Conservation (phyloP, 2,888 invertebrate genomes). For the Rhaphigaster nebulosa region DNA sequence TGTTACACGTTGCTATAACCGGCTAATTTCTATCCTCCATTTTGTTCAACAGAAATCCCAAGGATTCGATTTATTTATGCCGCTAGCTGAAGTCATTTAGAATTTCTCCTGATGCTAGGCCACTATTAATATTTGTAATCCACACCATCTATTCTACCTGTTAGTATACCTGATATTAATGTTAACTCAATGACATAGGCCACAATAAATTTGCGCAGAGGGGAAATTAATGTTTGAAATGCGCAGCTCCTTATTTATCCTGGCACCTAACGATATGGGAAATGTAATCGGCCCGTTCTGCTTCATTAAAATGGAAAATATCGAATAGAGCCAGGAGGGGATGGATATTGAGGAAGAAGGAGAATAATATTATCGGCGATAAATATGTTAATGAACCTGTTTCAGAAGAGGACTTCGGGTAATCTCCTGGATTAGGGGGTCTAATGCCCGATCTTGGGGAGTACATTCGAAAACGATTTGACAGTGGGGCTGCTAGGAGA, state of each 20-base stretch:
- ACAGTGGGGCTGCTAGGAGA: conserved; percentile 41
- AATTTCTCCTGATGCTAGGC: background rate
- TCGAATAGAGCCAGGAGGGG: conserved; percentile 54
- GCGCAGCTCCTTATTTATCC: conserved; percentile 30
- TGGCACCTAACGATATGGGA: conserved; percentile 45
- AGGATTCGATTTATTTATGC: conserved; percentile 11
- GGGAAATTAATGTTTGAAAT: conserved; percentile 37
- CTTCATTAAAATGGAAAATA: conserved; percentile 63
- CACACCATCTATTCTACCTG: conserved; percentile 8
- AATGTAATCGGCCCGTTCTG: conserved; percentile 60
- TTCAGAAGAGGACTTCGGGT: conserved; percentile 41
- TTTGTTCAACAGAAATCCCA: conserved; percentile 14
- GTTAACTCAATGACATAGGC: background rate
- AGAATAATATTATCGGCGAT: conserved; percentile 38
- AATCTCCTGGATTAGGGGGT: conserved; percentile 51
- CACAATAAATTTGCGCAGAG: background rate
- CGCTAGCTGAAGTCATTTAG: background rate
- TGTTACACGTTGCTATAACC: background rate
- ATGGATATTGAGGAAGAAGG: background rate
- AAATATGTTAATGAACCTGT: conserved; percentile 53
- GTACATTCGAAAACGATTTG: conserved; percentile 56
- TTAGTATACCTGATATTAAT: conserved; percentile 36
- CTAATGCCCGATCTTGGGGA: conserved; percentile 31
- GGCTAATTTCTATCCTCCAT: background rate
- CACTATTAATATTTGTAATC: conserved; percentile 30